Conservation (phyloP, 92 coral and sea anemone species). For the Zoanthus solanderi region DNA sequence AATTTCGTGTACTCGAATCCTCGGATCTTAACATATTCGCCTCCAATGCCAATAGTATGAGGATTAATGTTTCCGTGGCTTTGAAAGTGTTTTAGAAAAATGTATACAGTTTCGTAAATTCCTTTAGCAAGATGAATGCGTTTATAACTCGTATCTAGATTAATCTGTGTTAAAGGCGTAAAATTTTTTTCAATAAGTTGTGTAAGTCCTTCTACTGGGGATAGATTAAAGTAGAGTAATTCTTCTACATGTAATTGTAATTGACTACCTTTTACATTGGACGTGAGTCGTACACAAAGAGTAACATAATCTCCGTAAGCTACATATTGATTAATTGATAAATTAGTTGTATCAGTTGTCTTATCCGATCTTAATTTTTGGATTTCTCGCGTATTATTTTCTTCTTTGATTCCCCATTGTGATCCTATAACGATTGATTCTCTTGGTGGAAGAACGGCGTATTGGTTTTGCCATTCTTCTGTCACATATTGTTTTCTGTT, state of each 20-base stretch:
- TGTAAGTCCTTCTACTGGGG: neutral
- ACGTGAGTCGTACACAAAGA: neutral
- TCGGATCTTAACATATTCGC: neutral
- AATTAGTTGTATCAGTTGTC: neutral
- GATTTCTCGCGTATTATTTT: neutral
- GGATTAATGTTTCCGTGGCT: neutral
- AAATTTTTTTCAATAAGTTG: neutral
- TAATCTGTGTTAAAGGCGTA: neutral
- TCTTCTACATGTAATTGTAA: neutral
- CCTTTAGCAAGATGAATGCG: neutral
- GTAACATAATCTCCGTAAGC: neutral
- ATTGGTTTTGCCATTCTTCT: conserved; percentile 15
- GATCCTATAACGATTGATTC: conserved; percentile 10
- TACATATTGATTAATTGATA: neutral
- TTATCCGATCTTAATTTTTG: neutral
- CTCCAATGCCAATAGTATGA: neutral
- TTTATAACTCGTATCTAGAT: neutral
- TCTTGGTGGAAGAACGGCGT: neutral
- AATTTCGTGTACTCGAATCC: neutral
- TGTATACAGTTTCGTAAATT: neutral
- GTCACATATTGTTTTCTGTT: neutral
- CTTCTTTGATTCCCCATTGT: conserved; percentile 8
- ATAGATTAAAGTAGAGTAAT: neutral
- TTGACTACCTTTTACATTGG: neutral
- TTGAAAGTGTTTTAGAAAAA: no score